Evolutionary conservation across 2,888 invertebrate species (phyloP).

Genomic region (Drosophila peninsularis): DNA sequence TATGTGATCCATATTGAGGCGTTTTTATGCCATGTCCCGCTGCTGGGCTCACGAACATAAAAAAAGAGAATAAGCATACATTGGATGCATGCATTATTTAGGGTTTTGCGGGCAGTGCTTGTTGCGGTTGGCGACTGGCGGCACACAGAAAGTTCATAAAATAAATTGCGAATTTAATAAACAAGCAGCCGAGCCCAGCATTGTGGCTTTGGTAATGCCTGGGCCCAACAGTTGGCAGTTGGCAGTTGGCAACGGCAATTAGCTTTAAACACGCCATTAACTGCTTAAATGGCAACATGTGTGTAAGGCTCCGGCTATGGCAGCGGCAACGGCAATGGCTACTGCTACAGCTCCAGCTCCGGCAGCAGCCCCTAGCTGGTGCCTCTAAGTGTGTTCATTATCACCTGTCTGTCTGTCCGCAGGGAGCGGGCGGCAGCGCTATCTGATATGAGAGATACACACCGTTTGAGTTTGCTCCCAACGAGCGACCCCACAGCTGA

Average conservation of each 20-base stretch:
- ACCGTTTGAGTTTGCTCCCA: not conserved
- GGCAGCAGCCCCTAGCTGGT: no score
- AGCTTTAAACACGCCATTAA: slow-evolving; percentile 79
- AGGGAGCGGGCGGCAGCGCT: slow-evolving; percentile 3
- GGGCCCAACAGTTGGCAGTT: slow-evolving; percentile 34
- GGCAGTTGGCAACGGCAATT: slow-evolving; percentile 70
- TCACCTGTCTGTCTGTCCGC: slow-evolving; percentile 64
- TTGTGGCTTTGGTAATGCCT: slow-evolving; percentile 34
- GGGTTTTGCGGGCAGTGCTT: slow-evolving; percentile 25
- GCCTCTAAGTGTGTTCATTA: slow-evolving; percentile 71
- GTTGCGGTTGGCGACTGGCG: slow-evolving; percentile 23
- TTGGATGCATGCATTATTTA: slow-evolving; percentile 44
- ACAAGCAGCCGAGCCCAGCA: slow-evolving; percentile 51
- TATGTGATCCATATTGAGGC: not conserved
- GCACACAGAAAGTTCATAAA: slow-evolving; percentile 65
- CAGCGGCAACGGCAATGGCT: not conserved
- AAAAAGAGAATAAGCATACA: slow-evolving; percentile 20
- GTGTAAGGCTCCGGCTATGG: slow-evolving; percentile 35
- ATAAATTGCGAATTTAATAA: slow-evolving; percentile 78
- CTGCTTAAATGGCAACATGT: slow-evolving; percentile 78
- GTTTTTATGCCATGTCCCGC: not conserved
- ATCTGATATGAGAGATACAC: slow-evolving; percentile 41
- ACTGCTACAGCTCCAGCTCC: not conserved
- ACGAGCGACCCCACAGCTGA: slow-evolving; percentile 44
- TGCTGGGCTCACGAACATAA: slow-evolving; percentile 2